Conservation (phyloP, 2,888 invertebrate genomes). For the Dyspetes luteomarginatus region DNA sequence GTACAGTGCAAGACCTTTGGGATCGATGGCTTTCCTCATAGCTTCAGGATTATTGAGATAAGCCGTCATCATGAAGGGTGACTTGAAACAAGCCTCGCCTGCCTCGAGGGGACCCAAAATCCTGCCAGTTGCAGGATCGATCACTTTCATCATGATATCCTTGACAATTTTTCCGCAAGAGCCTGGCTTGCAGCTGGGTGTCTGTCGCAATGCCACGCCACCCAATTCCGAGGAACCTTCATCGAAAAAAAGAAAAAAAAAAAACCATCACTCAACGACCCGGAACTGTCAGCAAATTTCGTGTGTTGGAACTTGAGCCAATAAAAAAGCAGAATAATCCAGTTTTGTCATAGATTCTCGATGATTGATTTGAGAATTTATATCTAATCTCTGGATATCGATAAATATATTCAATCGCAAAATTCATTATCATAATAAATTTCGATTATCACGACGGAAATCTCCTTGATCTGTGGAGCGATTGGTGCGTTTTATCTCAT, state of each 20-base stretch:
- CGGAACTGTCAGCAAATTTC: neutral
- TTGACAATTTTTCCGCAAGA: conserved; percentile 71
- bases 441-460: too few relatives aligned
- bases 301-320: too few relatives aligned
- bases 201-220: conserved; percentile 62
- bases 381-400: too few relatives aligned
- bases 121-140: conserved; percentile 66
- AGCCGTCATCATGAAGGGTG: conserved; percentile 65
- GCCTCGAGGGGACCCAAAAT: conserved; percentile 71
- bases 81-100: conserved; percentile 70
- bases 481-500: too few relatives aligned
- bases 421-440: too few relatives aligned
- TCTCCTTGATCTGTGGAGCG: too few relatives aligned
- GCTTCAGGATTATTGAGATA: conserved; percentile 70
- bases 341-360: too few relatives aligned
- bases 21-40: conserved; percentile 67
- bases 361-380: too few relatives aligned
- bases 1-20: conserved; percentile 65
- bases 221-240: conserved; percentile 77
- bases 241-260: too few relatives aligned
- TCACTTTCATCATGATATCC: conserved; percentile 72
- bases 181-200: conserved; percentile 54
- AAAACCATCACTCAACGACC: neutral
- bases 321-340: too few relatives aligned
- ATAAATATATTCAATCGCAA: too few relatives aligned